Evolutionary conservation across 2,113 vertebrate genomes (phyloP).

Genomic region (Leptocoma aspasia): DNA sequence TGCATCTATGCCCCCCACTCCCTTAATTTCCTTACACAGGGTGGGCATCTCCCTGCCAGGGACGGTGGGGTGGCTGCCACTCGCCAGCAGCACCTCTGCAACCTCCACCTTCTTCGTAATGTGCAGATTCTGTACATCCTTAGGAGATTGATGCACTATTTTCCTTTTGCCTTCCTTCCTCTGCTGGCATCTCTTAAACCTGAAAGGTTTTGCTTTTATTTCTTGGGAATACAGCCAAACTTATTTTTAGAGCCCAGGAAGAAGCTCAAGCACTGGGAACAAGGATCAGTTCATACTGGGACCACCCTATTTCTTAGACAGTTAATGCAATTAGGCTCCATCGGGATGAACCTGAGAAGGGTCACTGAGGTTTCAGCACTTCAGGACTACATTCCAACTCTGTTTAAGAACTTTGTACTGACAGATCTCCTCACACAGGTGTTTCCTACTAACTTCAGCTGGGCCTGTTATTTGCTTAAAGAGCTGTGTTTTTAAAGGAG

Average conservation of each 20-base stretch:
- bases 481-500: not conserved
- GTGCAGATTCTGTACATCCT: not conserved
- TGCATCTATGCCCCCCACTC: not conserved
- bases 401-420: not conserved
- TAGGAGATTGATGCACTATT: not conserved
- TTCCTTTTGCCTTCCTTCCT: not conserved
- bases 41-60: not conserved
- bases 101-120: rapidly evolving
- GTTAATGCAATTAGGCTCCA: not conserved
- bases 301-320: not conserved
- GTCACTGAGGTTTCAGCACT: not conserved
- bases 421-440: not conserved
- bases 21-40: rapidly evolving
- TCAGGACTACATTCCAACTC: not conserved
- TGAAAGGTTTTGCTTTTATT: not conserved
- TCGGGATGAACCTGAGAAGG: not conserved
- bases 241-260: not conserved
- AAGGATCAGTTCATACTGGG: not conserved
- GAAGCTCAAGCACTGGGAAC: not conserved
- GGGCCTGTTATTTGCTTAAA: not conserved
- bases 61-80: not conserved
- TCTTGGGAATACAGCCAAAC: not conserved
- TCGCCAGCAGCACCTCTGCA: not conserved
- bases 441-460: not conserved
- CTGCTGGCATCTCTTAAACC: not conserved